Percentiles rank a stretch among this genome's conserved stretches.
These are phyloP conservation scores for Talpa occidentalis DNA, from an alignment of 2,113 vertebrate species.

Conservation along the genomic window DNA sequence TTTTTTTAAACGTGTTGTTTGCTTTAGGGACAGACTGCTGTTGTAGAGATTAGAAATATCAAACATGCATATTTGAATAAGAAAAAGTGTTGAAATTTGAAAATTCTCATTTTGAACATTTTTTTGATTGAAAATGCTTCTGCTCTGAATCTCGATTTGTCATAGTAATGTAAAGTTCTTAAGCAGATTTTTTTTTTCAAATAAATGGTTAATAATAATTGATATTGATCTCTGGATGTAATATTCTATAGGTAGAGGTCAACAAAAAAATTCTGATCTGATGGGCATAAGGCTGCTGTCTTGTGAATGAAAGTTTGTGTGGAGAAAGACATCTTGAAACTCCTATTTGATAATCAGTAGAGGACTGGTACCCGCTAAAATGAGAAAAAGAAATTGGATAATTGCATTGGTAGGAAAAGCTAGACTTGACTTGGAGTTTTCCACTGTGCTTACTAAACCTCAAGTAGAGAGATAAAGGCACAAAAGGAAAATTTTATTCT, in stretches of 20 bases:
- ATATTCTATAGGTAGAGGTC: neutral
- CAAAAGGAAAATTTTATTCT: neutral
- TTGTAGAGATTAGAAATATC: neutral
- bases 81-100: neutral
- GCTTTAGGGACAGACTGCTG: neutral
- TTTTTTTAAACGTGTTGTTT: neutral
- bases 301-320: neutral
- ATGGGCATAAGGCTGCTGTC: neutral
- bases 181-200: neutral
- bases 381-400: neutral
- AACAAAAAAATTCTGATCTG: neutral
- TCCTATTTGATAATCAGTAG: neutral
- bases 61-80: neutral
- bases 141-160: neutral
- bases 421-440: neutral
- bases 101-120: neutral
- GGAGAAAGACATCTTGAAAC: neutral
- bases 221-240: neutral
- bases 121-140: neutral
- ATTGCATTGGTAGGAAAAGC: neutral
- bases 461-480: neutral
- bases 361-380: neutral
- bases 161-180: neutral
- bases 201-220: neutral
- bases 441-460: neutral